Base-by-base conservation (phyloP, 2,797 vertebrate genomes). In the Myotis pilosus region DNA sequence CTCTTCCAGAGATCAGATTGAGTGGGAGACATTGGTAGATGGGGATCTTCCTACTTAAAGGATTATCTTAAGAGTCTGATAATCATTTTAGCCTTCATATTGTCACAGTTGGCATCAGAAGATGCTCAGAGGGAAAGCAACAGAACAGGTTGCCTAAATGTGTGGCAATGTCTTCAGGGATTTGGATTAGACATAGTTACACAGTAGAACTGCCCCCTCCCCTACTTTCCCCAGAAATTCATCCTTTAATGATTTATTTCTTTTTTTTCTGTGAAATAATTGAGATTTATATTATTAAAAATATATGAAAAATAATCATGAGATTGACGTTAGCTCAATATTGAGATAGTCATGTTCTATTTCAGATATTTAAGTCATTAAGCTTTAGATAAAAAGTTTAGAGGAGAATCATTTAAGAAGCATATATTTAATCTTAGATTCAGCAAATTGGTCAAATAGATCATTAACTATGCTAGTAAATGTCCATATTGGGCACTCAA, bases 301-400 rank as follows among this genome's bases (percentile, higher is more conserved):
- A 95, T 49, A 11, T 10, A 38, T 49, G n/a, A 69, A 83, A 92
- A 78, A 91, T 51, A 47, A 41, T 57, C 33, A 81, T 84, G 44
- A 91, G 60, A 30, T 66, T 83, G 16, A 93, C 64, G 23, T 89
- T 47, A 74, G 20, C 6, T 85, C 10, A 57, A 10, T 66, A 68
- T 68, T 69, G 22, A 1, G 19, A 15, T 44, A 80, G 8, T 2
- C 12, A 15, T 51, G 16, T 53, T 94, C n/a, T 95, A 30, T 74
- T 93, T 95, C 36, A 62, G 30, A 96, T 41, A 19, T 91, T 85
- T 47, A 90, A 82, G 8, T 78, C 30, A 88, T 57, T 53, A 91
- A 69, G 9, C 10, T 74, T 87, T 69, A 38, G 12, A 64, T 79
- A 47, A 76, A 69, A 44, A 8, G 2, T 83, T 71, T 88, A 25